Evolutionary conservation across 2,888 invertebrate genomes (phyloP).

Genomic region (Galeruca laticollis): DNA sequence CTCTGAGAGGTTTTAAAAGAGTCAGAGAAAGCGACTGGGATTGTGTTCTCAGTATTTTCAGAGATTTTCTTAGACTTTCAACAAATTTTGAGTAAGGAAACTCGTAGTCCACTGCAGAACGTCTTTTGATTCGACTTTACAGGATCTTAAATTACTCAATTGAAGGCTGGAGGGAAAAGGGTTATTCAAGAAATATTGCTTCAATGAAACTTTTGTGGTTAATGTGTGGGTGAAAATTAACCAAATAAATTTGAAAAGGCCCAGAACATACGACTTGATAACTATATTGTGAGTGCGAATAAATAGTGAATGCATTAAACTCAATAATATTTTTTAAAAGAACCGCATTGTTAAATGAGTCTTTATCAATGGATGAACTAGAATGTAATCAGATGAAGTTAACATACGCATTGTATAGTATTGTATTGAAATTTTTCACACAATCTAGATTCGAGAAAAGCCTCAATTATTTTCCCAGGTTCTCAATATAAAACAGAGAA

Average conservation of each 20-base stretch:
- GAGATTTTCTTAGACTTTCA: conserved; percentile 26
- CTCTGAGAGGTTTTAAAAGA: conserved; percentile 55
- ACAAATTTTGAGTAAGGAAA: conserved; percentile 15
- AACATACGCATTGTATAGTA: too few species aligned
- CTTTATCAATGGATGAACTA: too few species aligned
- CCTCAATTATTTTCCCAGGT: too few species aligned
- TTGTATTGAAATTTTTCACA: too few species aligned
- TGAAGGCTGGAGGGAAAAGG: conserved; percentile 1
- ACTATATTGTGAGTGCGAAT: too few species aligned
- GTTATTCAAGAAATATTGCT: background rate
- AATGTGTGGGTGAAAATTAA: background rate
- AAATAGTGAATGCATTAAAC: too few species aligned
- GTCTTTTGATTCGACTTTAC: conserved; percentile 21
- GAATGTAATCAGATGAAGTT: too few species aligned
- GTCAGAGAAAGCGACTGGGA: conserved; percentile 24
- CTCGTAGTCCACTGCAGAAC: conserved; percentile 16
- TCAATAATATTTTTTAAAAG: too few species aligned
- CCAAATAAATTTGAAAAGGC: background rate
- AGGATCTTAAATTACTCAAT: conserved; percentile 14
- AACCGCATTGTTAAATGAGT: too few species aligned
- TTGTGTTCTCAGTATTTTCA: conserved; percentile 22
- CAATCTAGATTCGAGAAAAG: too few species aligned
- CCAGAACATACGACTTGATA: too few species aligned
- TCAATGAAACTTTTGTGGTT: background rate
- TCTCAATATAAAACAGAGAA: too few species aligned